Evolutionary conservation across 2,888 invertebrate genomes (phyloP).

Genomic region (Balanococcus diminutus): DNA sequence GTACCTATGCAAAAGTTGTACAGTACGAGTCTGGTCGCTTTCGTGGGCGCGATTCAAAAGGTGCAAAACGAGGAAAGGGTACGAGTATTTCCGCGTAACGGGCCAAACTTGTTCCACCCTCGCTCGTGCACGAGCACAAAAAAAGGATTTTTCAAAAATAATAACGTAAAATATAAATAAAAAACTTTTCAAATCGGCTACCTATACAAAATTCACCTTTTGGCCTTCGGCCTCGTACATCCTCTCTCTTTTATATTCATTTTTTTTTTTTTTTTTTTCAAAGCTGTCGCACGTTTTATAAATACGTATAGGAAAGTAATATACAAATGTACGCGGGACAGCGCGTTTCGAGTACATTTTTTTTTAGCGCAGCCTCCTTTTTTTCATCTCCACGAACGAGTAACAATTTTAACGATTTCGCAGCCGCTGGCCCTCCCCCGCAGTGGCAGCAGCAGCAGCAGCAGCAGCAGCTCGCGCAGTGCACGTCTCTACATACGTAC

Average conservation of each 20-base stretch:
- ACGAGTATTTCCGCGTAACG: background rate
- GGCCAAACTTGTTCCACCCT: slow-evolving; percentile 36
- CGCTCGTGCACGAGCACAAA: background rate
- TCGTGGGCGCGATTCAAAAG: background rate
- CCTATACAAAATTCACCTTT: slow-evolving; percentile 15
- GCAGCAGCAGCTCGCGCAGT: background rate
- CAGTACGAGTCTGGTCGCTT: background rate
- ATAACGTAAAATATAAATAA: background rate
- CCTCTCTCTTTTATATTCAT: background rate
- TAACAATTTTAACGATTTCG: slow-evolving; percentile 17
- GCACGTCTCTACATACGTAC: too few relatives aligned
- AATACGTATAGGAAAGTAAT: background rate
- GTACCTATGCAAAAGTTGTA: background rate
- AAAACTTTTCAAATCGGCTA: background rate
- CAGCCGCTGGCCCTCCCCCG: background rate
- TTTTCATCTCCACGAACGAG: background rate
- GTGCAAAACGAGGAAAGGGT: background rate
- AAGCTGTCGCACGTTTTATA: background rate
- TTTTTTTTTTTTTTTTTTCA: background rate
- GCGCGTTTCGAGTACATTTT: background rate
- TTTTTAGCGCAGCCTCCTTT: background rate
- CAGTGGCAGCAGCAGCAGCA: too few relatives aligned
- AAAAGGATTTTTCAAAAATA: background rate
- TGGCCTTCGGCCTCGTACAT: background rate
- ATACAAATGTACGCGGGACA: too few relatives aligned